Evolutionary conservation across 2,797 vertebrate species (phyloP), one percentile per base, ranked within the genome.

Genomic region (Nyctibius grandis): DNA sequence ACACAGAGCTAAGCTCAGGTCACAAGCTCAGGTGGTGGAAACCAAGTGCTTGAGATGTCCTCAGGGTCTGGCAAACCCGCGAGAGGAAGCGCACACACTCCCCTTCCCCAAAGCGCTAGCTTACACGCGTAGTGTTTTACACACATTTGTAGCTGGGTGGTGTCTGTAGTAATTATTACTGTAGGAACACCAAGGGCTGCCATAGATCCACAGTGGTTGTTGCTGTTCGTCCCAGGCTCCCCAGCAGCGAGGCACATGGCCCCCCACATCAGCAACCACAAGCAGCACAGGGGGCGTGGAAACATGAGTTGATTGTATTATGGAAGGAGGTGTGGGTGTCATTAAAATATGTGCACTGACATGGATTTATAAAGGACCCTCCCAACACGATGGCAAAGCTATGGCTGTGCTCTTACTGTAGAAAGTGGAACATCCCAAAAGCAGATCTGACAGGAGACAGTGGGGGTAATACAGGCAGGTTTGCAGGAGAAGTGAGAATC

Each of bases 301-400:
- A 47, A 60, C 0, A 0, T 1, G 36, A 44, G 29, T 53, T 6
- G 48, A 10, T 3, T n/a, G 9, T 15, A 1, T n/a, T 26, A 22
- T 36, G 84, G 17, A 79, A 65, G 51, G 40, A 45, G 40, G 7
- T 60, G 22, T 29, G 47, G 61, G 14, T 15, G 23, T 16, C 23
- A 5, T 12, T 60, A 8, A 21, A 51, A 61, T 9, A 0, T 4
- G 17, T 18, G 69, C 78, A 15, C n/a, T 44, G 56, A 4, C 11
- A 5, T 12, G 63, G 48, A 20, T 42, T 77, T 31, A 23, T 18
- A 9, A 19, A 26, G 47, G 38, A 29, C 11, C 20, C 29, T 78
- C 36, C 33, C 15, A 45, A 13, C 16, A 16, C 1, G 3, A 9
- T 7, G 48, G 40, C 36, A 34, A 19, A 70, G 11, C 42, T 16